Evolutionary conservation across 2,888 invertebrate genomes (phyloP), one percentile per base, ranked within the genome.

Genomic region (Parnassius mnemosyne): DNA sequence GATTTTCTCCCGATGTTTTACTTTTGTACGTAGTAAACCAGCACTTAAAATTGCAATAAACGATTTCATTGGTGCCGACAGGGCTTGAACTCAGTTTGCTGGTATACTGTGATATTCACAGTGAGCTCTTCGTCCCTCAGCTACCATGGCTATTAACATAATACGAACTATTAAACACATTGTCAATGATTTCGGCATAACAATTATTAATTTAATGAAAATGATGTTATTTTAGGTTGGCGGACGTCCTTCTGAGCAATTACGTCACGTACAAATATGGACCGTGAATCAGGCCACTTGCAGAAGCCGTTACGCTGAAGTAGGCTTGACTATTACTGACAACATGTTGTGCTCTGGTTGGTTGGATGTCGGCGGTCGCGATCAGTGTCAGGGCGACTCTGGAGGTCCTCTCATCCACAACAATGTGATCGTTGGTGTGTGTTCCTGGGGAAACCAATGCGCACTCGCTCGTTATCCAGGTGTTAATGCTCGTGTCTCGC

Each of bases 351-450:
- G 77, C 52, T 56, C 61, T 3, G 61, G 61, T 2, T 52, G 44
- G 56, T 56, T 56, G 9, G 52, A 56, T 16, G 46, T 59, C 3
- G 43, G 55, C 1, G 54, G 61, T 10, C 50, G 61, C 9, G 61
- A 61, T 46, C 56, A 61, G 41, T 61, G 61, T 44, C 52, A 51
- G 16, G 57, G 57, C 58, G 80, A 81, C 69, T 77, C 79, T 11
- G 84, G 84, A 0, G 78, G 82, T 42, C 83, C 83, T 10, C 77
- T 83, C 44, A 74, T 77, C 66, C 81, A 82, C 67, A 76, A 77
- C 49, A 63, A 68, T 20, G 65, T 80, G 9, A 65, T 80, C 25
- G 75, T 81, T 9, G 83, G 83, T 5, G 63, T 82, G 20, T 71
- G 73, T 64, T 83, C 83, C 7, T 83, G 74, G 71, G 77, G 83